phyloP scores from a whole-genome alignment of 2,113 vertebrate genomes.

The Ramphastos sulfuratus region DNA sequence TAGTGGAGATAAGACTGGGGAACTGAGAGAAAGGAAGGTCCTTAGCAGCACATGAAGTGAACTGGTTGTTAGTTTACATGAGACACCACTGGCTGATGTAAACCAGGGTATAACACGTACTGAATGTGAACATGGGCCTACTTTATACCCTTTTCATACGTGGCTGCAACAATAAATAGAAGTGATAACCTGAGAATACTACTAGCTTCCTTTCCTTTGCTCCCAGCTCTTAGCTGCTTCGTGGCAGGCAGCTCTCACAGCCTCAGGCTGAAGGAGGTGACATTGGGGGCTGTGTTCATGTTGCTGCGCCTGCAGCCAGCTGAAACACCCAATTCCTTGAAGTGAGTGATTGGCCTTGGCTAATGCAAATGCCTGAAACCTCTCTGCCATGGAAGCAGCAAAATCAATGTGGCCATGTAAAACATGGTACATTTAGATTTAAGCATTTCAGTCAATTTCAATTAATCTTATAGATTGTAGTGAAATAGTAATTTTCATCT shows the following conservation, averaged over 20 bases:
- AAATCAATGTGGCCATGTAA: background rate
- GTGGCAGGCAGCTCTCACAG: background rate
- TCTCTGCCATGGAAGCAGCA: background rate
- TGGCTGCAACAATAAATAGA: background rate
- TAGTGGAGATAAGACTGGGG: background rate
- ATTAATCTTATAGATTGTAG: background rate
- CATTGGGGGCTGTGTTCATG: accelerated
- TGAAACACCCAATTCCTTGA: background rate
- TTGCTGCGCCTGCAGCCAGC: background rate
- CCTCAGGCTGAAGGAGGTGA: too few species aligned
- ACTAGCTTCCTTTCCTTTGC: background rate
- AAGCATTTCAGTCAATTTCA: background rate
- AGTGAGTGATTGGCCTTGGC: background rate
- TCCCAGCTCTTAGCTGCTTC: background rate
- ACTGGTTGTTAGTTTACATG: background rate
- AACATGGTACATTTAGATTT: background rate
- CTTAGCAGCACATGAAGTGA: background rate
- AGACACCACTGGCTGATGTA: background rate
- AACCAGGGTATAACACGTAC: background rate
- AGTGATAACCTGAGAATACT: background rate
- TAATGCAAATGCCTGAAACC: background rate
- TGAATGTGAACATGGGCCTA: accelerated
- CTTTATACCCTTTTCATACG: background rate
- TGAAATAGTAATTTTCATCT: background rate
- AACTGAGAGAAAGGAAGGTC: background rate